phyloP scores from a whole-genome alignment of 2,113 vertebrate species.

The Sitta europaea region DNA sequence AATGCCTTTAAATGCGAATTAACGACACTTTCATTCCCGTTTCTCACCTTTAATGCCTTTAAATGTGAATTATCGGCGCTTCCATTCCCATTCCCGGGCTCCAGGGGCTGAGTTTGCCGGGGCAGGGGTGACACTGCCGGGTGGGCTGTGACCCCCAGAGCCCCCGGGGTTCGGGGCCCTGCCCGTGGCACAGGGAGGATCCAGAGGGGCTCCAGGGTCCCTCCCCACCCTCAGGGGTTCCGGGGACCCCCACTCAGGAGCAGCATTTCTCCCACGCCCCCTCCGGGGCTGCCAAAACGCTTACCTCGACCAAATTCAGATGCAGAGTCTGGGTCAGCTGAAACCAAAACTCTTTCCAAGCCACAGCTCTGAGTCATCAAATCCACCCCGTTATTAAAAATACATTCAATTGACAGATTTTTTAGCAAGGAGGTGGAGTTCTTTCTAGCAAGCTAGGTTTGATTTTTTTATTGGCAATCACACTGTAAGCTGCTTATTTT shows the following conservation, averaged over 20 bases:
- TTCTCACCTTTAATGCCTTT: too few species aligned
- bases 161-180: too few species aligned
- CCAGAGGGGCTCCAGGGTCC: accelerated
- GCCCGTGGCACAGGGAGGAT: background rate
- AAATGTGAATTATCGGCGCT: too few species aligned
- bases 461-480: background rate
- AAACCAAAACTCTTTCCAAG: background rate
- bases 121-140: too few species aligned
- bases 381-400: background rate
- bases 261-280: background rate
- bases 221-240: background rate
- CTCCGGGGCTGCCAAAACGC: background rate
- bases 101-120: too few species aligned
- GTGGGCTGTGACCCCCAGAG: too few species aligned
- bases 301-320: background rate
- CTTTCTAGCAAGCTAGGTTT: background rate
- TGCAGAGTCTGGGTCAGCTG: background rate
- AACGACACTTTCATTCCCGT: too few species aligned
- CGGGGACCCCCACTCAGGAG: background rate
- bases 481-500: background rate
- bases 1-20: too few species aligned
- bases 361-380: background rate
- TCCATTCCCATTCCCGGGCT: too few species aligned
- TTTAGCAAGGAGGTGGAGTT: background rate
- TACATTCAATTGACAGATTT: background rate